Evolutionary conservation across 2,888 invertebrate genomes (phyloP).

Genomic region (Cactoblastis cactorum): DNA sequence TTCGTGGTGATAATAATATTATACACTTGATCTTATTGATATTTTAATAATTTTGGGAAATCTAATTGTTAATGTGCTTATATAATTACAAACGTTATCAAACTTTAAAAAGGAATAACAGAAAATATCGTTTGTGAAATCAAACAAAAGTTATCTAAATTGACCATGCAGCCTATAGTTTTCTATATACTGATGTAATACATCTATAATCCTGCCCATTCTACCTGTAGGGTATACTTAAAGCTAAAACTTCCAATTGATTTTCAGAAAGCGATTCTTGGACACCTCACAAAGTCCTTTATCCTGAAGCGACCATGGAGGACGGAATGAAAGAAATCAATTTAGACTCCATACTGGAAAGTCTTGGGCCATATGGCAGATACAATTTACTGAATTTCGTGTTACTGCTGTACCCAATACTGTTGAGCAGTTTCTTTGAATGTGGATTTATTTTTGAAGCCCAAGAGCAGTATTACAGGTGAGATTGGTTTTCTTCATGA

Average conservation of each 20-base stretch:
- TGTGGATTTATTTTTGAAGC: slow-evolving; percentile 73
- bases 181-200: too few species aligned
- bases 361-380: slow-evolving; percentile 65
- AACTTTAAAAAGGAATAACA: too few species aligned
- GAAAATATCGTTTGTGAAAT: too few species aligned
- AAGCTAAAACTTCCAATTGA: slow-evolving; percentile 33
- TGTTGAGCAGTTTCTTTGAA: slow-evolving; percentile 68
- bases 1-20: too few species aligned
- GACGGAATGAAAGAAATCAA: slow-evolving; percentile 68
- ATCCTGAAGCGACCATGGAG: slow-evolving; percentile 35
- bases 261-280: slow-evolving; percentile 29
- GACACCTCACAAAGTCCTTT: slow-evolving; percentile 1
- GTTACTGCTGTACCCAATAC: slow-evolving; percentile 58
- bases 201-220: too few species aligned
- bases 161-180: too few species aligned
- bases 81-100: too few species aligned
- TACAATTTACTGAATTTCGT: slow-evolving; percentile 69
- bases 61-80: too few species aligned
- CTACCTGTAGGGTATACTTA: too few species aligned
- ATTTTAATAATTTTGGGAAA: too few species aligned
- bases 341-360: slow-evolving; percentile 66
- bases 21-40: too few species aligned
- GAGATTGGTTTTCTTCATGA: slow-evolving; percentile 19
- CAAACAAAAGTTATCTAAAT: too few species aligned
- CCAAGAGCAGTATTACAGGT: slow-evolving; percentile 61